These are phyloP conservation scores for Choristoneura fumiferana DNA, from an alignment of 1,140 invertebrate species.

Conservation along the genomic window DNA sequence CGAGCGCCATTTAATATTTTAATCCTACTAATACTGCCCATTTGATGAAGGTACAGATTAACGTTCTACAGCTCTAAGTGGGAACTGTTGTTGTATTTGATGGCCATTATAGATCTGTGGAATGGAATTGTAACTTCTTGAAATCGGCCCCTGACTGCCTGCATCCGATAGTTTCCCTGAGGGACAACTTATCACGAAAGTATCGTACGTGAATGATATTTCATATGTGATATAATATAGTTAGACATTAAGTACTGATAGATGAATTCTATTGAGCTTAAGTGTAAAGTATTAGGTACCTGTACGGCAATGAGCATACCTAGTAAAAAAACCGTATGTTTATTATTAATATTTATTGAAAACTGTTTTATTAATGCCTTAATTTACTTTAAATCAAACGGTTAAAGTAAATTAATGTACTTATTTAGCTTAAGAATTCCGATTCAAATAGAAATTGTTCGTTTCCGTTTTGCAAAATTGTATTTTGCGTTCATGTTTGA, in stretches of 20 bases:
- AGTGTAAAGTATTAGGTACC: constrained; percentile 36
- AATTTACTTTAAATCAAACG: constrained; percentile 46
- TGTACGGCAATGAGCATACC: constrained; percentile 30
- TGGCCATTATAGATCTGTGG: too few species aligned
- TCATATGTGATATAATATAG: constrained; percentile 74
- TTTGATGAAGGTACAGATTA: too few species aligned
- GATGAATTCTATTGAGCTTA: constrained; percentile 32
- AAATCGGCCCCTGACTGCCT: constrained; percentile 31
- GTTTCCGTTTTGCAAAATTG: constrained; percentile 5
- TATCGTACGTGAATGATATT: constrained; percentile 66
- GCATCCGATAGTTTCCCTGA: constrained; percentile 55
- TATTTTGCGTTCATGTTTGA: constrained; percentile 4
- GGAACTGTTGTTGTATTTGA: too few species aligned
- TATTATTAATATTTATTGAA: constrained; percentile 62
- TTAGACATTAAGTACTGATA: constrained; percentile 39
- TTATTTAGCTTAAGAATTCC: constrained; percentile 6
- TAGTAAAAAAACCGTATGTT: constrained; percentile 37
- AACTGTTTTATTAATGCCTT: constrained; percentile 46
- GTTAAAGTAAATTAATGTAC: constrained; percentile 49
- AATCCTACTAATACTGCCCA: constrained; percentile 1
- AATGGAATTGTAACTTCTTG: too few species aligned
- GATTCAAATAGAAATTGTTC: constrained; percentile 7
- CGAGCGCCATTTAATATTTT: neutral
- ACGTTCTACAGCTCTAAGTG: too few species aligned
- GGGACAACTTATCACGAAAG: constrained; percentile 46